Evolutionary conservation across 2,888 invertebrate genomes (phyloP), one percentile per base, ranked within the genome.

Genomic region (Leptinotarsa haldemani): DNA sequence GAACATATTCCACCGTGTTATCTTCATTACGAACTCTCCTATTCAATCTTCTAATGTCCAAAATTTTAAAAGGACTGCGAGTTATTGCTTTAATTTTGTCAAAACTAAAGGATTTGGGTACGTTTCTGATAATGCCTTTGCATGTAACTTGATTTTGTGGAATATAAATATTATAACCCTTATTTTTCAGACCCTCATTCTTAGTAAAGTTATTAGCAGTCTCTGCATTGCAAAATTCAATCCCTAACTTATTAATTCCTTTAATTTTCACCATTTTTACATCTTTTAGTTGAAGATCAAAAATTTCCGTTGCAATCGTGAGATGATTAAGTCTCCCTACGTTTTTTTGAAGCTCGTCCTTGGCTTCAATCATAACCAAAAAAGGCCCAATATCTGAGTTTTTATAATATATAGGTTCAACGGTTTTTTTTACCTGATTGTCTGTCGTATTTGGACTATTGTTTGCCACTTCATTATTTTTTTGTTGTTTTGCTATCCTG

Each of bases 101-200:
- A 12, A 40, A 1, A 20, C 48, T 25, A 15, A 66, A 72, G 3
- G 20, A 30, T 30, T 52, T 40, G 16, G 16, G 15, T 13, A 72
- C 52, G 16, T 63, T 18, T 20, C 61, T 48, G 1, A 64, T 56
- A 7, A 72, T 61, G 5, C 72, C 72, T 46, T 68, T 72, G 46
- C 61, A 63, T 18, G 68, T 50, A 16, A 72, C 68, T 25, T 63
- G 20, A 50, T 72, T 72, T 7, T 47, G 16, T n/a, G 73, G 73
- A n/a, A 73, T 69, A 53, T 65, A 73, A 15, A 72, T 58, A 30
- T 63, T 47, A 15, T 72, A 72, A 15, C 53, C 72, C 50, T 63
- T 67, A 12, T 72, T 40, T 66, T 25, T 71, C 18, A 72, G 12
- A 16, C 7, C 16, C 4, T 72, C 18, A 47, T 72, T 72, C 1